Evolutionary conservation across 2,797 vertebrate genomes (phyloP), one percentile per base, ranked within the genome.

Genomic region (Neosalanx taihuensis): DNA sequence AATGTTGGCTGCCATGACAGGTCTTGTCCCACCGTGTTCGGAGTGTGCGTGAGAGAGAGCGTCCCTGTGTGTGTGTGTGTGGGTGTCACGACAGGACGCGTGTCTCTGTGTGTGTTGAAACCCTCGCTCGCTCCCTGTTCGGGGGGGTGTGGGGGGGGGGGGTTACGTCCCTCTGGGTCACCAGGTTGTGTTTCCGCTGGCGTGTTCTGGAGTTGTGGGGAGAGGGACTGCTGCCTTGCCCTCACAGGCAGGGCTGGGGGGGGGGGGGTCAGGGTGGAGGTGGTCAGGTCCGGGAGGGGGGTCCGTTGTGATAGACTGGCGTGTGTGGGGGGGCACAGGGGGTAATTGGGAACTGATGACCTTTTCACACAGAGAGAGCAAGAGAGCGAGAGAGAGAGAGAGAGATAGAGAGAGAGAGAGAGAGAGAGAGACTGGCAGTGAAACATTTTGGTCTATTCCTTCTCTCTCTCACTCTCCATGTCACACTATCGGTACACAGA

Each of bases 261-360:
- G 35, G 9, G 23, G 31, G 23, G 29, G 26, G 53, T 26, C 30
- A n/a, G 63, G 3, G 17, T 23, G 7, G 66, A 64, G n/a, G 64
- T 41, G 33, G 35, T 37, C n/a, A 7, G 64, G 56, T 23, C n/a
- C 9, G 18, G 33, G 35, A 1, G 23, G 20, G 53, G 41, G 17
- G 49, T 4, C 1, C 6, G 29, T 31, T 1, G 29, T 67, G 49
- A 67, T 3, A 29, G 29, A 31, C 49, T 15, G 65, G 26, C 29
- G 26, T 2, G 37, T 41, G 37, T 41, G 37, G 37, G 37, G 0
- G 37, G 37, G 37, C 10, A 41, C 2, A 9, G 10, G 29, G 29
- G 46, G 46, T 64, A 26, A 71, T 71, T 64, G 49, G 49, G 70
- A 64, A 63, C 29, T 49, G 35, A 33, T 64, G 29, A 64, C 61